Evolutionary conservation across 92 coral and sea anemone genomes (phyloP), one percentile per base, ranked within the genome.

Genomic region (Ricordea florida): DNA sequence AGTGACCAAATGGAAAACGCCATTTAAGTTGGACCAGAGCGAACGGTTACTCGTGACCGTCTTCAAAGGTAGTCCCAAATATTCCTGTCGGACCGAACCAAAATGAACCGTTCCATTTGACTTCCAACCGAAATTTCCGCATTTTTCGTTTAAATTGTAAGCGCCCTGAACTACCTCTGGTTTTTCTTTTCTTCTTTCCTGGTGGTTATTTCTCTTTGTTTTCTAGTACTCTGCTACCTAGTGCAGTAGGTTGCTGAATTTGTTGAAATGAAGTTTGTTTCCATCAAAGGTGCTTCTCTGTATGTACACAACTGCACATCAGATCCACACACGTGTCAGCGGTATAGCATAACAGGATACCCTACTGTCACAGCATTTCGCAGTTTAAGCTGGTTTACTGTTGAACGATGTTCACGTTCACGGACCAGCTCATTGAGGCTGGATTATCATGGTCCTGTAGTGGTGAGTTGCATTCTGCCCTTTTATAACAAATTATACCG

Each of bases 321-420:
- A 3, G 87, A 90, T 56, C 98, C 94, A 21, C 50, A 25, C 29
- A 81, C 70, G 34, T 92, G 98, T 65, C 65, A 70, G 23, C 87
- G 87, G 64, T 89, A 88, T 57, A 74, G 89, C 51, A 60, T 94
- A 60, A 89, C 93, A 52, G 98, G 98, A 27, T 94, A 66, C 73
- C 98, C 98, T 17, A 88, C 98, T 25, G 50, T 94, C 10, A 92
- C 87, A 52, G 93, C 97, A 33, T 94, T 88, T 79, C 97, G 98
- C 32, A 92, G 97, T 66, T 78, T 94, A 47, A 89, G 94, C 63
- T 94, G 97, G 97, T 85, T 92, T 48, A 72, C 82, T 50, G 87
- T 82, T 2, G 85, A 65, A 20, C 88, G 79, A 18, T 94, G 98
- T 46, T 71, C 80, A 23, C 85, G 90, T 11, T 63, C 86, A 36